phyloP scores from a whole-genome alignment of 2,888 invertebrate species.

The Celastrina argiolus region DNA sequence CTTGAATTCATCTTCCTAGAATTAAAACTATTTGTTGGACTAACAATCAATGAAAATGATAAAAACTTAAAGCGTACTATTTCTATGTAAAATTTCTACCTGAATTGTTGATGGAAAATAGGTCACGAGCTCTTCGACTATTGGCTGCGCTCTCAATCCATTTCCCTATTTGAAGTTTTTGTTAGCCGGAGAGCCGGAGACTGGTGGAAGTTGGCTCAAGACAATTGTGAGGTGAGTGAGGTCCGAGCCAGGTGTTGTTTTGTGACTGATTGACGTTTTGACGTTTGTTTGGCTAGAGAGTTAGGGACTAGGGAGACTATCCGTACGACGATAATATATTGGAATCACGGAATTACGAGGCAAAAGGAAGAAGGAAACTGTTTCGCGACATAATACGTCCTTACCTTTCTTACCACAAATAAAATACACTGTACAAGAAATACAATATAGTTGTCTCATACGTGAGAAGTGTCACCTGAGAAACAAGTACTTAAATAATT shows the following conservation, averaged over 20 bases:
- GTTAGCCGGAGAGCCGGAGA: background rate
- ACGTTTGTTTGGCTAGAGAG: background rate
- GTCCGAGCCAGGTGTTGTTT: conserved; percentile 7
- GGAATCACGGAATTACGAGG: too few relatives aligned
- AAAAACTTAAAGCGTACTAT: background rate
- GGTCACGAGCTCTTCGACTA: conserved; percentile 9
- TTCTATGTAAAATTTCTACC: background rate
- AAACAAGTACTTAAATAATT: too few relatives aligned
- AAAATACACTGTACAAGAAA: too few relatives aligned
- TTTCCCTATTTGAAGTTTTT: background rate
- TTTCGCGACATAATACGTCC: too few relatives aligned
- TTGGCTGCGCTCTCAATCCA: conserved; percentile 4
- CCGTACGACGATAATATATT: too few relatives aligned
- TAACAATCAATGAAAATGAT: too few relatives aligned
- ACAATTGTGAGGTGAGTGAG: background rate
- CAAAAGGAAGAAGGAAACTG: too few relatives aligned
- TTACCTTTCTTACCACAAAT: too few relatives aligned
- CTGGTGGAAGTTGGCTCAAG: background rate
- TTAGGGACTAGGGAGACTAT: background rate
- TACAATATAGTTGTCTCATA: too few relatives aligned
- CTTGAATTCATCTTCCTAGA: too few relatives aligned
- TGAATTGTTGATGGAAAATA: background rate
- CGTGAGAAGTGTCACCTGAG: too few relatives aligned
- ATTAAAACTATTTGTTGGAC: background rate
- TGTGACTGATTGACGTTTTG: conserved; percentile 1